These are phyloP conservation scores for Melangyna quadrimaculata DNA, from an alignment of 2,888 invertebrate species.

Conservation along the genomic window DNA sequence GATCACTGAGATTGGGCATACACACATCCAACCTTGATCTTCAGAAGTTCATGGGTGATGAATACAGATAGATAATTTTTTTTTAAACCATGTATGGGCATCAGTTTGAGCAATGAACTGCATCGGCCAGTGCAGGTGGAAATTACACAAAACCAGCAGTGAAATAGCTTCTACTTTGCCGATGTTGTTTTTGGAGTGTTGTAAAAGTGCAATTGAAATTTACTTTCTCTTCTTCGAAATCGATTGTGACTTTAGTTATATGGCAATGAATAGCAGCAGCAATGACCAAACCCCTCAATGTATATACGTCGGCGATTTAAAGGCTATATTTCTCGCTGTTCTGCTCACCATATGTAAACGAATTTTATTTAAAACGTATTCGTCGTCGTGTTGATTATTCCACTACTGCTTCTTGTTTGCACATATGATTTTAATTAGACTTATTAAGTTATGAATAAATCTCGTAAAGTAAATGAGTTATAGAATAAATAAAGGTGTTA, in stretches of 20 bases:
- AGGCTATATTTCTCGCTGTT: not conserved
- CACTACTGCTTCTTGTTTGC: not conserved
- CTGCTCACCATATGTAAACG: conserved; percentile 3
- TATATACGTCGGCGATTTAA: not conserved
- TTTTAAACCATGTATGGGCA: conserved; percentile 26
- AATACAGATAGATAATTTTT: conserved; percentile 30
- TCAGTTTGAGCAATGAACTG: conserved; percentile 58
- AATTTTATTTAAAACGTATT: conserved; percentile 30
- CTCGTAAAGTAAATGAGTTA: not conserved
- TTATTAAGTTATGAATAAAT: not conserved
- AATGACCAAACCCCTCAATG: conserved; percentile 2
- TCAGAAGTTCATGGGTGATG: conserved; percentile 65
- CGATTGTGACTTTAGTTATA: conserved; percentile 41
- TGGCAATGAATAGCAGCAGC: conserved; percentile 34
- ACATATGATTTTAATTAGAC: not conserved
- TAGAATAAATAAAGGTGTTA: not conserved
- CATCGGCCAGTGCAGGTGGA: conserved; percentile 45
- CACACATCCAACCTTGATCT: conserved; percentile 68
- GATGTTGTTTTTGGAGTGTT: conserved; percentile 54
- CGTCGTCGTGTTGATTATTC: not conserved
- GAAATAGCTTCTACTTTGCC: conserved; percentile 6
- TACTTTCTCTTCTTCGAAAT: conserved; percentile 67
- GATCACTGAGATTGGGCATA: conserved; percentile 37
- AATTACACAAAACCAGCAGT: conserved; percentile 26
- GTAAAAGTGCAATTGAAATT: conserved; percentile 58